phyloP scores from a whole-genome alignment of 1,140 invertebrate genomes.

The Acromyrmex heyeri region DNA sequence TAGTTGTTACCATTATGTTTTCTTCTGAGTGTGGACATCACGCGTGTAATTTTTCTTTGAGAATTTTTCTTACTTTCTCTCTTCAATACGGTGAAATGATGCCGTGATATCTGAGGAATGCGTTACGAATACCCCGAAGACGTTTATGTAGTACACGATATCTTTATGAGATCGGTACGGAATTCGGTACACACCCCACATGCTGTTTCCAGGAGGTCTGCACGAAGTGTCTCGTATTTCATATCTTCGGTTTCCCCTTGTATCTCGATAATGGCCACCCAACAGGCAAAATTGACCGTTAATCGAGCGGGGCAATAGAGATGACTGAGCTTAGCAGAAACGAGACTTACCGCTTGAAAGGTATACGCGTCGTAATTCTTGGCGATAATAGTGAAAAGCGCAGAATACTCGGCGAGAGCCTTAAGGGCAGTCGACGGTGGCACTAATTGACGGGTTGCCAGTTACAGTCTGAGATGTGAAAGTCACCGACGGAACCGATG shows the following conservation, averaged over 20 bases:
- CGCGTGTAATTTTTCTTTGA: neutral
- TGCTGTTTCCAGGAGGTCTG: conserved; percentile 14
- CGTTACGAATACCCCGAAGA: neutral
- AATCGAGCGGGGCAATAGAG: conserved; percentile 67
- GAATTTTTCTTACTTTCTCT: neutral
- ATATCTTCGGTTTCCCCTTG: conserved; percentile 23
- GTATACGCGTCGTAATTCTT: conserved; percentile 69
- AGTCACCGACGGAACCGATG: conserved; percentile 70
- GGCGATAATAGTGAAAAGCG: conserved; percentile 72
- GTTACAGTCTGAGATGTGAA: conserved; percentile 69
- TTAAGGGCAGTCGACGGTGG: conserved; percentile 73
- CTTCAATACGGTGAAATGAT: neutral
- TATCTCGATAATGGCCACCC: conserved; percentile 57
- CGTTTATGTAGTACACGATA: conserved; percentile 23
- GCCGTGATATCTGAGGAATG: neutral
- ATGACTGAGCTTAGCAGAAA: conserved; percentile 58
- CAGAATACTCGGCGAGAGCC: conserved; percentile 29
- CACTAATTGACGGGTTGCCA: conserved; percentile 77
- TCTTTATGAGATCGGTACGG: conserved; percentile 29
- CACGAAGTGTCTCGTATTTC: conserved; percentile 40
- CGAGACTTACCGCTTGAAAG: conserved; percentile 57
- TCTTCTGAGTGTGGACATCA: neutral
- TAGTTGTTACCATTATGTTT: too few species aligned
- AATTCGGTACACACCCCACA: neutral
- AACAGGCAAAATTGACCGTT: conserved; percentile 71